Evolutionary conservation across 2,888 invertebrate species (phyloP).

Genomic region (Teinopalpus imperialis): DNA sequence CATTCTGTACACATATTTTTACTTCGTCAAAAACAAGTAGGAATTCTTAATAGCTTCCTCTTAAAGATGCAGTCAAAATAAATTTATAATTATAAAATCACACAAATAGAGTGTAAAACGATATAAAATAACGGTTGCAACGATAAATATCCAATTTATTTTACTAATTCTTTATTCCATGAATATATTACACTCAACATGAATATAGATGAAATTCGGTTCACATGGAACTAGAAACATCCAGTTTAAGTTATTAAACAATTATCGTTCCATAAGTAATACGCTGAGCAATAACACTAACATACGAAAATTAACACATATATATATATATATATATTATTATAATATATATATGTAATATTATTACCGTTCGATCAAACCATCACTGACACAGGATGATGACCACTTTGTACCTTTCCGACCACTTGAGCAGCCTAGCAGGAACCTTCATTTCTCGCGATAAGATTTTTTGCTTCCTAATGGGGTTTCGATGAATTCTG

Average conservation of each 20-base stretch:
- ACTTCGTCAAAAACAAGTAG: neutral
- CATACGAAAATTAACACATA: too few species aligned
- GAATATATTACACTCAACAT: slow-evolving; percentile 18
- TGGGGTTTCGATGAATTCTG: too few species aligned
- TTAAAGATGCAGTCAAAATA: neutral
- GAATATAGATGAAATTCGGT: slow-evolving; percentile 7
- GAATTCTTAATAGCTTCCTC: neutral
- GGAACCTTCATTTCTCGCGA: too few species aligned
- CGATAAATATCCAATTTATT: slow-evolving; percentile 29
- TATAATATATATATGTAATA: too few species aligned
- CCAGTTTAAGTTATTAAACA: slow-evolving; percentile 8
- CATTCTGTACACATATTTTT: too few species aligned
- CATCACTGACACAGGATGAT: too few species aligned
- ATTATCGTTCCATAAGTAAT: slow-evolving; percentile 4
- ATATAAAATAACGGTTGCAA: slow-evolving; percentile 30
- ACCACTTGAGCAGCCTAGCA: too few species aligned
- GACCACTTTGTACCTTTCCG: too few species aligned
- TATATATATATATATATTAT: too few species aligned
- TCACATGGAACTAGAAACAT: slow-evolving; percentile 7
- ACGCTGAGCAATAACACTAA: neutral
- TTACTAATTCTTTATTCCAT: slow-evolving; percentile 22
- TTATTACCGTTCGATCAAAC: too few species aligned
- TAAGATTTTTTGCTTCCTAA: too few species aligned
- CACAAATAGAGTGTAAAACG: slow-evolving; percentile 22
- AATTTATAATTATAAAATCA: slow-evolving; percentile 14